These are phyloP conservation scores for Eublepharis macularius DNA, from an alignment of 2,113 vertebrate genomes.

Conservation along the genomic window DNA sequence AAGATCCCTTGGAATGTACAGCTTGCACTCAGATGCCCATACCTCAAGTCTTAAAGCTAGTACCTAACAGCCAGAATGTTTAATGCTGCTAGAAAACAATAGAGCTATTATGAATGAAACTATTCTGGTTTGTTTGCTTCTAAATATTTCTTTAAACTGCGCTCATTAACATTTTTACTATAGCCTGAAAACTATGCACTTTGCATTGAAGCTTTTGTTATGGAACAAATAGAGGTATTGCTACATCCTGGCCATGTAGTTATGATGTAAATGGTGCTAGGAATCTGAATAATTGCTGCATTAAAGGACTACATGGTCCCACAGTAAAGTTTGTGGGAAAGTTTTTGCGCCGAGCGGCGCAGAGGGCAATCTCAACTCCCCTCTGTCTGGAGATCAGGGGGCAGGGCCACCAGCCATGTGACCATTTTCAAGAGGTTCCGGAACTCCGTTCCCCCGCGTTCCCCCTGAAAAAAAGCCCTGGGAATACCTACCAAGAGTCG, in stretches of 20 bases:
- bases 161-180: constrained; percentile 48
- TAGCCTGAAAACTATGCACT: constrained; percentile 15
- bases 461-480: too few species aligned
- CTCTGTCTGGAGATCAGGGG: too few species aligned
- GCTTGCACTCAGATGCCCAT: constrained; percentile 7
- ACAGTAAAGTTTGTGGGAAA: neutral
- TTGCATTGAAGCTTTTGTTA: constrained; percentile 4
- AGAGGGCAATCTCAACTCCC: too few species aligned
- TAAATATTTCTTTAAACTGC: constrained; percentile 63
- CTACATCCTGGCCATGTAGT: accelerated
- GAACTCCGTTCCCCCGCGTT: too few species aligned
- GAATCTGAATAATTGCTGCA: neutral
- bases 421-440: too few species aligned
- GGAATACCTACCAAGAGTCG: too few species aligned
- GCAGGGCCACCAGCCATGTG: too few species aligned
- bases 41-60: constrained; percentile 44
- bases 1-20: neutral
- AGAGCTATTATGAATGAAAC: constrained; percentile 63
- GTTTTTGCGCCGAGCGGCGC: too few species aligned
- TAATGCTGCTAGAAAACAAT: constrained; percentile 60
- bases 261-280: neutral
- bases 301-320: neutral
- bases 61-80: constrained; percentile 61
- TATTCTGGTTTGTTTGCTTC: constrained; percentile 60
- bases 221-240: neutral